Conservation (phyloP, 92 coral and sea anemone species). For the Porites cylindrica region DNA sequence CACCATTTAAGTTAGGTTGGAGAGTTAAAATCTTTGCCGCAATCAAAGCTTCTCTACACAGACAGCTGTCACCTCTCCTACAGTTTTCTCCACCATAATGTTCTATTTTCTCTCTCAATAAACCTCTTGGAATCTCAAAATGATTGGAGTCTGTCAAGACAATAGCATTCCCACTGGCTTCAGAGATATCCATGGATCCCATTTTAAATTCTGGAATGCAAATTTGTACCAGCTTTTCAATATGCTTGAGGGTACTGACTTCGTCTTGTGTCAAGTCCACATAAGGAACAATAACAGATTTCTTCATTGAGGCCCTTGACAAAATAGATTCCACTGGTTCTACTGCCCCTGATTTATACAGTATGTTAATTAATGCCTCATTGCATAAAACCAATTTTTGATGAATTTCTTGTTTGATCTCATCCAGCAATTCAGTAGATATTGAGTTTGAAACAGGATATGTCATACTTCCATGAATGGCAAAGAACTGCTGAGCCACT, state of each 20-base stretch:
- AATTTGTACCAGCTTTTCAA: constrained; percentile 46
- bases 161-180: background rate
- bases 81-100: constrained; percentile 9
- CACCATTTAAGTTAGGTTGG: background rate
- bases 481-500: constrained; percentile 53
- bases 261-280: constrained; percentile 48
- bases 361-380: constrained; percentile 26
- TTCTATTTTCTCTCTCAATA: constrained; percentile 15
- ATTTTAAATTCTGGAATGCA: constrained; percentile 42
- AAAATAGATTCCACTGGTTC: constrained; percentile 46
- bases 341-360: constrained; percentile 45
- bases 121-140: constrained; percentile 41
- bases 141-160: constrained; percentile 8
- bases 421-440: constrained; percentile 37
- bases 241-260: constrained; percentile 43
- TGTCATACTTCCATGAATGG: constrained; percentile 53
- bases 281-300: constrained; percentile 45
- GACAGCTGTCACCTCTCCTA: background rate
- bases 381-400: constrained; percentile 55
- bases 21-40: constrained; percentile 14
- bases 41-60: constrained; percentile 30
- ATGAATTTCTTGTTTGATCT: constrained; percentile 45
- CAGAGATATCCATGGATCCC: constrained; percentile 32
- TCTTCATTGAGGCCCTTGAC: constrained; percentile 3
- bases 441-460: constrained; percentile 55